A percentile compares a stretch with the other conserved stretches of the same genome.
Evolutionary conservation across 2,797 vertebrate genomes (phyloP).

Genomic region (Acanthurus tractus): DNA sequence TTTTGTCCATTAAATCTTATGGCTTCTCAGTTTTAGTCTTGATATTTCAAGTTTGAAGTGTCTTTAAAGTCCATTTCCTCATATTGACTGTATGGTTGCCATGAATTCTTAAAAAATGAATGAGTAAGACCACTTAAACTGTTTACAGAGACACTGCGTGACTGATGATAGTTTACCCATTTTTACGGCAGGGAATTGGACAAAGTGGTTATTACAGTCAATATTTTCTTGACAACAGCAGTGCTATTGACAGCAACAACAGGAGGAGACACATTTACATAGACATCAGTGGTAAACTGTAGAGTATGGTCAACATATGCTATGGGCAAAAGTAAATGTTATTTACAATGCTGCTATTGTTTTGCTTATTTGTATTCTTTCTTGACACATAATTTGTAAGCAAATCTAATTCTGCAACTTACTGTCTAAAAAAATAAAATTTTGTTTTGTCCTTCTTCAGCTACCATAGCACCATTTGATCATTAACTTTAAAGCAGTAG

Average conservation of each 20-base stretch:
- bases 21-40: background rate
- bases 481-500: constrained; percentile 7
- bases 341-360: too few species aligned
- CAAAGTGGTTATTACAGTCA: constrained; percentile 1
- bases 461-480: background rate
- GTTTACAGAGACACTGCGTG: constrained; percentile 32
- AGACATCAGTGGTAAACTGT: background rate
- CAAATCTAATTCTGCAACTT: too few species aligned
- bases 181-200: constrained; percentile 13
- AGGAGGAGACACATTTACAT: constrained; percentile 4
- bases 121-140: constrained; percentile 34
- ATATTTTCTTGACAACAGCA: constrained; percentile 4
- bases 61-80: constrained; percentile 16
- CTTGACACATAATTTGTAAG: too few species aligned
- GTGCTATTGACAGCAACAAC: background rate
- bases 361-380: too few species aligned
- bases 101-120: constrained; percentile 46
- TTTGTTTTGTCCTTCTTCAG: background rate
- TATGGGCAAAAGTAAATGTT: background rate
- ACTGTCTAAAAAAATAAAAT: too few species aligned
- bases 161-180: constrained; percentile 35
- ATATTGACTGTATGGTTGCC: constrained; percentile 4
- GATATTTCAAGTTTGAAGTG: background rate
- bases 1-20: background rate
- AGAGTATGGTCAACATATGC: background rate